Conservation (phyloP, 2,888 invertebrate species). For the Agonopterix subpropinquella region DNA sequence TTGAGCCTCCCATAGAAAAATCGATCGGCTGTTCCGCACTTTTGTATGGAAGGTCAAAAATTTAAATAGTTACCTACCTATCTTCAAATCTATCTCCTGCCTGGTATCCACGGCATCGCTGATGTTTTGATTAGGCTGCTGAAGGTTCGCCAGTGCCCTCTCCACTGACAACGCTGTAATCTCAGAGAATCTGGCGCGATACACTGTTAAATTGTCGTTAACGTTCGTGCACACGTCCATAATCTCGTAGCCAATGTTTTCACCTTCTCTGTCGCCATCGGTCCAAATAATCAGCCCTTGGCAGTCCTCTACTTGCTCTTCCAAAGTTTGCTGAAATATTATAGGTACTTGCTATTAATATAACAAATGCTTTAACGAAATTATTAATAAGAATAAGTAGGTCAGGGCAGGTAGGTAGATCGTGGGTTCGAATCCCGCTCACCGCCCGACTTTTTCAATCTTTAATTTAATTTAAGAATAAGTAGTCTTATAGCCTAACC, state of each 20-base stretch:
- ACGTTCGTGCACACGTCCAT: conserved; percentile 91
- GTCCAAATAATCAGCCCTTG: conserved; percentile 96
- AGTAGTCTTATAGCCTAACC: too few relatives aligned
- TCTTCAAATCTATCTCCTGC: conserved; percentile 92
- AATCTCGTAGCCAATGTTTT: conserved; percentile 98
- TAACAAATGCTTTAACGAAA: too few relatives aligned
- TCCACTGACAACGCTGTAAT: conserved; percentile 90
- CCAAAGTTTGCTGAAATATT: conserved; percentile 77
- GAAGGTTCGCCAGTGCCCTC: conserved; percentile 87
- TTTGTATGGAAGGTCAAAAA: too few relatives aligned
- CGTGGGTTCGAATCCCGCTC: too few relatives aligned
- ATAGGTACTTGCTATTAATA: neutral
- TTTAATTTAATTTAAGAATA: too few relatives aligned
- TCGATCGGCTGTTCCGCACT: too few relatives aligned
- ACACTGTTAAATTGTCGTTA: conserved; percentile 82
- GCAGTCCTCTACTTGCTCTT: conserved; percentile 79
- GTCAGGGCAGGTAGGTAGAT: too few relatives aligned
- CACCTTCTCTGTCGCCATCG: conserved; percentile 99
- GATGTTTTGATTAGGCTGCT: conserved; percentile 84
- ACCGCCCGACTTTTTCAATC: too few relatives aligned
- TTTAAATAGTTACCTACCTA: conserved; percentile 81
- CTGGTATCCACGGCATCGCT: conserved; percentile 97
- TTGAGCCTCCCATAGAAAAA: too few relatives aligned
- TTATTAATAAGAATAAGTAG: too few relatives aligned
- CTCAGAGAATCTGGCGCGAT: conserved; percentile 97